These are phyloP conservation scores for Siderastrea radians DNA, from an alignment of 92 coral and sea anemone species.

Conservation along the genomic window DNA sequence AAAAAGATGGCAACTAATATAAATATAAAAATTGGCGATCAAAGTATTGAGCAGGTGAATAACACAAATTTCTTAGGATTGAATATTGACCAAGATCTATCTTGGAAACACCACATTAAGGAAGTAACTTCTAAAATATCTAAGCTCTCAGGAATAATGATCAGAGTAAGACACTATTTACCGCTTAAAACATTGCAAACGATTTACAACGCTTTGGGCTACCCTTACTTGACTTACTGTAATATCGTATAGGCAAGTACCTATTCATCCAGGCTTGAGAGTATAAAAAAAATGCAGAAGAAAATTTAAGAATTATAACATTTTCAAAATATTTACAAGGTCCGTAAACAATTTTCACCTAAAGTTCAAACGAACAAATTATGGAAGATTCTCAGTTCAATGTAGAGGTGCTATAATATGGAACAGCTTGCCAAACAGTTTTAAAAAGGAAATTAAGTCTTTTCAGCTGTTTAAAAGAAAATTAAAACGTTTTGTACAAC, in stretches of 20 bases:
- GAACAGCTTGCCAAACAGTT: background rate
- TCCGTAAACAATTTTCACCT: background rate
- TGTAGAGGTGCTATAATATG: too few relatives aligned
- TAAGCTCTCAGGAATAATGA: background rate
- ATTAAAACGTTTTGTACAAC: too few relatives aligned
- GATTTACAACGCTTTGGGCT: constrained; percentile 3
- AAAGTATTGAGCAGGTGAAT: too few relatives aligned
- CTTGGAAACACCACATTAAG: background rate
- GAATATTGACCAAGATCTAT: background rate
- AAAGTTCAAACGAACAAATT: constrained; percentile 8
- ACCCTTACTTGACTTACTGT: constrained; percentile 23
- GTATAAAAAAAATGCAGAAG: background rate
- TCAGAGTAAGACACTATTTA: constrained; percentile 20
- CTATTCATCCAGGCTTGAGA: constrained; percentile 10
- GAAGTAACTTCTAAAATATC: constrained; percentile 17
- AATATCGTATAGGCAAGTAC: constrained; percentile 33
- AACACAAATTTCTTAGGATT: constrained; percentile 8
- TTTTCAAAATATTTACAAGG: too few relatives aligned
- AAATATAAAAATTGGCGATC: too few relatives aligned
- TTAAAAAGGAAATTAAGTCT: background rate
- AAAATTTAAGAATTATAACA: background rate
- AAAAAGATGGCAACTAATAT: too few relatives aligned
- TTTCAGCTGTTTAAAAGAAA: too few relatives aligned
- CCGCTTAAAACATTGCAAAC: background rate
- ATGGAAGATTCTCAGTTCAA: background rate